Evolutionary conservation across 1,140 invertebrate genomes (phyloP), one percentile per base, ranked within the genome.

Genomic region (Pseudomyrmex cubaensis): DNA sequence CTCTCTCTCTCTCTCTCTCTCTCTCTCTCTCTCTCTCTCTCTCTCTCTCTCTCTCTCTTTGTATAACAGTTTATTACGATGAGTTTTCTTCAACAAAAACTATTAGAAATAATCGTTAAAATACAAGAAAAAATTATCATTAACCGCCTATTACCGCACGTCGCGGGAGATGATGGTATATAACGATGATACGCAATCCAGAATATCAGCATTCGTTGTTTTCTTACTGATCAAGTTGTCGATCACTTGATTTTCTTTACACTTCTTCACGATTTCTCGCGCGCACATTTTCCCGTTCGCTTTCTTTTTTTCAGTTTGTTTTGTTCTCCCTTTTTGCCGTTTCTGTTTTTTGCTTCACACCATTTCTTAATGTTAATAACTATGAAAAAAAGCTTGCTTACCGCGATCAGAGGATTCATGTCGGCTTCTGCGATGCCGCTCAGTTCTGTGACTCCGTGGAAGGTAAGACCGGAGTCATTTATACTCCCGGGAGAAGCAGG

Each of bases 381-480:
- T 85, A 82, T 50, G 67, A 75, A 84, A 89, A 90, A 64, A 59
- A 85, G 59, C 85, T 63, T 93, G 92, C 94, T 94, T 94, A 94
- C 93, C 93, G 93, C 93, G 93, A 94, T 92, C 92, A 94, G 92
- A 93, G 93, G 93, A 93, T 94, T 93, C 94, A 94, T 94, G 92
- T 92, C 92, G 93, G 92, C 93, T 93, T 93, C 92, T 93, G 92
- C 92, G 90, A 93, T 93, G 93, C 93, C 93, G 93, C 92, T 93
- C 91, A 89, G 93, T 92, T 94, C 90, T 94, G 93, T 94, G 94
- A 94, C 93, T 94, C 89, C 82, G 89, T 87, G 89, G 90, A 91
- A 92, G 93, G 92, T 93, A 89, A 89, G 90, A 91, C 84, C 91
- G 85, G 91, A 91, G 89, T 91, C 91, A 93, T 94, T 94, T 94